Evolutionary conservation across 2,888 invertebrate species (phyloP), one percentile per base, ranked within the genome.

Genomic region (Reticulitermes lucifugus): DNA sequence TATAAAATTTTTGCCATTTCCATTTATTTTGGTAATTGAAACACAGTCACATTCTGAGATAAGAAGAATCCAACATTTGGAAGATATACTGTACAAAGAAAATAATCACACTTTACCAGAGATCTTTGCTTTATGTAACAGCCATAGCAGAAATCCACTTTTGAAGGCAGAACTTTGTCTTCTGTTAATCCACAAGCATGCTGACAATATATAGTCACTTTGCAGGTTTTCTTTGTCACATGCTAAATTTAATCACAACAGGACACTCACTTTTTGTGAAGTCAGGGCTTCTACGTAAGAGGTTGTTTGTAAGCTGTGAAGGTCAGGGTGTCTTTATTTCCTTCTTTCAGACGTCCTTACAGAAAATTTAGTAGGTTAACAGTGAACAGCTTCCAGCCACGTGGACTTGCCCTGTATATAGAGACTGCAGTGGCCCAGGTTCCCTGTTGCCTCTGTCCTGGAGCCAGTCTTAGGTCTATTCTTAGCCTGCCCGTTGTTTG

Each of bases 401-500:
- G 18, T 73, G 73, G 18, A 35, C 41, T 14, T 73, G 73, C 41
- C 65, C 73, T 73, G 41, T 73, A 18, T 35, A 29, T 25, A 6
- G 73, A 29, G 80, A 65, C 65, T 81, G 59, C 81, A 35, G 35
- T 35, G 35, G 2, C 35, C 60, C 81, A 81, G 59, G 9, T 77
- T 25, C 51, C 77, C 43, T 12, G 43, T 77, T 29, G 41, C 41
- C 65, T 75, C 35, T 46, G 59, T 43, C 25, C 29, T 77, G 79
- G 77, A 75, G 77, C 84, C 73, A 43, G 59, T 55, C 79, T 73
- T 55, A 55, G 22, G 73, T 65, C 73, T 83, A 83, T 79, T 83
- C 82, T 83, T 83, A 83, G 77, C 22, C 12, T 73, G 77, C 21
- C 85, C 71, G 83, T 70, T 85, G 79, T 85, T 85, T 79, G 77